Percentiles rank a stretch among this genome's conserved stretches.
These are phyloP conservation scores for Nysson spinosus DNA, from an alignment of 2,888 invertebrate genomes.

Conservation along the genomic window DNA sequence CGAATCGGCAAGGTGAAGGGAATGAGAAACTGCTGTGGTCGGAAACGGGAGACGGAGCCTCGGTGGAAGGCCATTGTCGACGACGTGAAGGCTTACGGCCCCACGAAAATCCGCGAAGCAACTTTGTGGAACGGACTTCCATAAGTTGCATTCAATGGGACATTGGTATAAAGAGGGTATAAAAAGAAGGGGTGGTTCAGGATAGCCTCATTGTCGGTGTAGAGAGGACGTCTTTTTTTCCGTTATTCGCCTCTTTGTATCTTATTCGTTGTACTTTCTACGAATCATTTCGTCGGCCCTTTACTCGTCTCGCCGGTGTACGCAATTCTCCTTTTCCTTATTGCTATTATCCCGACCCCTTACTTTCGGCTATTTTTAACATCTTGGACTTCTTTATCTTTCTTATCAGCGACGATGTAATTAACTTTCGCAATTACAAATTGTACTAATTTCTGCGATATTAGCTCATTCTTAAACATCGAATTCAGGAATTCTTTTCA, in stretches of 20 bases:
- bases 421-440: too few relatives aligned
- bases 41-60: slow-evolving; percentile 31
- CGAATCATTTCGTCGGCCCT: slow-evolving; percentile 1
- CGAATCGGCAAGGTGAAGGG: slow-evolving; percentile 54
- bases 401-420: too few relatives aligned
- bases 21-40: slow-evolving; percentile 68
- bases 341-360: slow-evolving; percentile 20
- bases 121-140: slow-evolving; percentile 69
- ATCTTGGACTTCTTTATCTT: slow-evolving; percentile 5
- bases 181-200: slow-evolving; percentile 49
- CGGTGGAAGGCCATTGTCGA: slow-evolving; percentile 65
- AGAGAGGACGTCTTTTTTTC: slow-evolving; percentile 31
- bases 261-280: slow-evolving; percentile 31
- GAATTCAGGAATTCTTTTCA: too few relatives aligned
- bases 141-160: slow-evolving; percentile 72
- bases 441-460: too few relatives aligned
- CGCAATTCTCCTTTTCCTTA: slow-evolving; percentile 20
- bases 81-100: slow-evolving; percentile 63
- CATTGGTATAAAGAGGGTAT: slow-evolving; percentile 70
- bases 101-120: slow-evolving; percentile 66
- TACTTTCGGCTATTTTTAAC: slow-evolving; percentile 1
- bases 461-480: too few relatives aligned
- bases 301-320: slow-evolving; percentile 7
- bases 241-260: slow-evolving; percentile 36
- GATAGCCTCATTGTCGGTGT: slow-evolving; percentile 46